These are phyloP conservation scores for Lasioglossum lativentre DNA, from an alignment of 2,888 invertebrate genomes.

Conservation along the genomic window DNA sequence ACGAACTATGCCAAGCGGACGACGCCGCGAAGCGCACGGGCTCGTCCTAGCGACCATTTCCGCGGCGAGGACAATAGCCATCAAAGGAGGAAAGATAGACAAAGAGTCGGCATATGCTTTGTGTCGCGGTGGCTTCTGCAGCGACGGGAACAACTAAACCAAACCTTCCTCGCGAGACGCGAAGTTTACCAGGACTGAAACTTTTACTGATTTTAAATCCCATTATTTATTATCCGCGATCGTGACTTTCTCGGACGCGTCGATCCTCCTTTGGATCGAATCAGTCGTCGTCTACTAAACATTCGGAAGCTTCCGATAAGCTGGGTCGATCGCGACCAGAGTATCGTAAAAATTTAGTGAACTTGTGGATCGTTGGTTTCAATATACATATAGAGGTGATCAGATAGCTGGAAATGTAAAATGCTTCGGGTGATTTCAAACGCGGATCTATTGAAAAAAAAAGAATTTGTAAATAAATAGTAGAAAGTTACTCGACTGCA, in stretches of 20 bases:
- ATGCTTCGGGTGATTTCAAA: conserved; percentile 2
- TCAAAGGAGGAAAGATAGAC: conserved; percentile 43
- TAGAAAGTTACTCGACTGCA: conserved; percentile 36
- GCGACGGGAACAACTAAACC: neutral
- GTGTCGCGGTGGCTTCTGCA: conserved; percentile 12
- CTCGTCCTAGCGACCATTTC: conserved; percentile 18
- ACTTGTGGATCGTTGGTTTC: neutral
- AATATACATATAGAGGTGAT: neutral
- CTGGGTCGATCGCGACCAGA: neutral
- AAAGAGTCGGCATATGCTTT: conserved; percentile 63
- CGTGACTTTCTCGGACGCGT: neutral
- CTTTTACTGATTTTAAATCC: neutral
- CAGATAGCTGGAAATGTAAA: neutral
- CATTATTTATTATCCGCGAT: neutral
- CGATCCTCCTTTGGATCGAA: neutral
- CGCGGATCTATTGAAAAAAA: conserved; percentile 14
- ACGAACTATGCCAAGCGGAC: neutral
- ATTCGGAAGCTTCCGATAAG: neutral
- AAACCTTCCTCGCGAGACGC: neutral
- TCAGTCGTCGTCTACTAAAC: neutral
- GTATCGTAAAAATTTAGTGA: neutral
- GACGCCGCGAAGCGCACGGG: neutral
- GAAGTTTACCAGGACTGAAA: neutral
- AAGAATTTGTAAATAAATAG: neutral
- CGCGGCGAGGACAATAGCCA: conserved; percentile 39